Evolutionary conservation across 2,888 invertebrate species (phyloP).

Genomic region (Megamerina dolium): DNA sequence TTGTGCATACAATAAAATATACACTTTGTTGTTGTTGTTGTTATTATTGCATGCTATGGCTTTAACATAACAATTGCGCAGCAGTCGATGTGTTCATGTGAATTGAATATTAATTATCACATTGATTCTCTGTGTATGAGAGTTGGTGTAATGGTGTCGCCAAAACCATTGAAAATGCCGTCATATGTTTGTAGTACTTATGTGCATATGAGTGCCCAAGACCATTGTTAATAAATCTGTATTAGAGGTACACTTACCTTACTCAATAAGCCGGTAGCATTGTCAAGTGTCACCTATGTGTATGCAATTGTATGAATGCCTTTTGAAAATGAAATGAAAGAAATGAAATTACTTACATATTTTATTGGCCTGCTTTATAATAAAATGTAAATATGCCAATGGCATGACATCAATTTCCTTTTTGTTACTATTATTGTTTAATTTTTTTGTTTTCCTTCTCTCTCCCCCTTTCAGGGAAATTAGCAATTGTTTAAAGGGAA

Average conservation of each 20-base stretch:
- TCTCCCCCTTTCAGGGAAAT: too few relatives aligned
- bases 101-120: slow-evolving; percentile 2
- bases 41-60: background rate
- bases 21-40: background rate
- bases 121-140: too few relatives aligned
- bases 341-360: too few relatives aligned
- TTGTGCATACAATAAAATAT: too few relatives aligned
- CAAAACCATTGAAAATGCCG: too few relatives aligned
- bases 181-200: too few relatives aligned
- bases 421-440: background rate
- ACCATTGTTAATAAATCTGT: too few relatives aligned
- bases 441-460: background rate
- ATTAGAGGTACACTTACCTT: slow-evolving; percentile 12
- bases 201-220: too few relatives aligned
- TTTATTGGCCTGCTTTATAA: too few relatives aligned
- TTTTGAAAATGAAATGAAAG: too few relatives aligned
- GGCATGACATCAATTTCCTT: slow-evolving; percentile 12
- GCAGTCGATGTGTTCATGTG: background rate
- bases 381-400: slow-evolving; percentile 13
- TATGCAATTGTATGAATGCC: background rate
- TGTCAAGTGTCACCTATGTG: background rate
- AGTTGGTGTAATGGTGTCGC: too few relatives aligned
- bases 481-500: too few relatives aligned
- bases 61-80: slow-evolving; percentile 1
- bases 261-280: slow-evolving; percentile 4